Conservation (phyloP, 2,888 invertebrate species). For the Ctenicera cuprea region DNA sequence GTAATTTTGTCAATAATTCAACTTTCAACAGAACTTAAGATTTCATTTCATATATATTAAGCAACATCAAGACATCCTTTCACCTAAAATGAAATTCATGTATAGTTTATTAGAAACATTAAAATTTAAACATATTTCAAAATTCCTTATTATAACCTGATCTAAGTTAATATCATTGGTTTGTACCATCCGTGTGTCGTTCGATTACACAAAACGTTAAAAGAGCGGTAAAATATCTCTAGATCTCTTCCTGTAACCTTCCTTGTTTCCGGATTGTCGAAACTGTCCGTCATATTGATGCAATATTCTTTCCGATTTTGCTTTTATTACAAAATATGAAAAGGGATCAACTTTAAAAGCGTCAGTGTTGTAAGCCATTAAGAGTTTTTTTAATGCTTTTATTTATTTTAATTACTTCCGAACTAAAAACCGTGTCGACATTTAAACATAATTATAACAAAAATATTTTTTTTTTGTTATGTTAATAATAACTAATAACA, state of each 20-base stretch:
- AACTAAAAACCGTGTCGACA: neutral
- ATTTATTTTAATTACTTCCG: neutral
- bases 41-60: too few relatives aligned
- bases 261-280: slow-evolving; percentile 10
- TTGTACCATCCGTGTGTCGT: too few relatives aligned
- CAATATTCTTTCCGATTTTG: neutral
- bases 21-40: too few relatives aligned
- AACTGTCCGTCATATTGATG: neutral
- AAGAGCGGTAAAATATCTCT: slow-evolving; percentile 10
- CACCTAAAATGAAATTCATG: too few relatives aligned
- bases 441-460: neutral
- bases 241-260: slow-evolving; percentile 16
- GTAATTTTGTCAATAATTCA: too few relatives aligned
- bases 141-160: too few relatives aligned
- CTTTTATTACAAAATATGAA: too few relatives aligned
- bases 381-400: neutral
- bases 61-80: too few relatives aligned
- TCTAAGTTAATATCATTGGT: too few relatives aligned
- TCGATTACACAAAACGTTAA: slow-evolving; percentile 8
- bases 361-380: neutral
- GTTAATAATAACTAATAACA: slow-evolving; percentile 1
- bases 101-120: too few relatives aligned
- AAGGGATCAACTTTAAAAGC: neutral
- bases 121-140: too few relatives aligned
- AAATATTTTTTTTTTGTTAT: neutral